Base-by-base conservation (phyloP, 2,888 invertebrate genomes). In the Tipula unca region DNA sequence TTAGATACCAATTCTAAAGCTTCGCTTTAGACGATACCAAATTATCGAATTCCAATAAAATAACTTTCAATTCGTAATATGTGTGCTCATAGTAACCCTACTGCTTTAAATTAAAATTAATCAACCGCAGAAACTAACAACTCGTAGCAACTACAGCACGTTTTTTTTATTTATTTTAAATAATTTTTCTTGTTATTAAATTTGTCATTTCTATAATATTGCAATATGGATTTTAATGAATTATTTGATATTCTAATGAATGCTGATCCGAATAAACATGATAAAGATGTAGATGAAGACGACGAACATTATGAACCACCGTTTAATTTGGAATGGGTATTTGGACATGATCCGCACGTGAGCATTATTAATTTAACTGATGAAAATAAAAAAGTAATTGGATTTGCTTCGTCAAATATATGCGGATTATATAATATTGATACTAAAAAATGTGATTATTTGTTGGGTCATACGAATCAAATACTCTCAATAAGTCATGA, bases 401-500 rank as follows among this genome's bases (percentile, higher is more conserved):
- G 48, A 13, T 29, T 48, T 54, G 85, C 17, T 13, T 25, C 85
- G 2, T 48, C 48, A 8, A 85, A 86, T 85, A 86, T 86, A 8
- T 85, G 84, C 8, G 84, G 85, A 8, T 29, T 86, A 13, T 48
- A 83, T n/a, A 85, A 86, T 32, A 29, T 86, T 3, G 85, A 32
- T 14, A 86, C 85, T 20, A 86, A 85, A 69, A 29, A 84, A 82
- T 48, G 86, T 85, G 36, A 83, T 86, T 54, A 85, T 48, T 85
- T 85, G 36, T 39, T 85, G 82, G 86, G 86, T 20, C 86, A 86
- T 85, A 85, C 86, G 48, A 85, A 20, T 17, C 54, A 25, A 48
- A 29, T 86, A n/a, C 10, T 54, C 8, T 36, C 82, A 0, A 84
- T 86, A 1, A 85, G 83, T 10, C 39, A 85, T 32, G 86, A 86